Percentiles rank a stretch among this genome's conserved stretches.
phyloP scores from a whole-genome alignment of 2,797 vertebrate species.

The Pseudomugil gertrudae region DNA sequence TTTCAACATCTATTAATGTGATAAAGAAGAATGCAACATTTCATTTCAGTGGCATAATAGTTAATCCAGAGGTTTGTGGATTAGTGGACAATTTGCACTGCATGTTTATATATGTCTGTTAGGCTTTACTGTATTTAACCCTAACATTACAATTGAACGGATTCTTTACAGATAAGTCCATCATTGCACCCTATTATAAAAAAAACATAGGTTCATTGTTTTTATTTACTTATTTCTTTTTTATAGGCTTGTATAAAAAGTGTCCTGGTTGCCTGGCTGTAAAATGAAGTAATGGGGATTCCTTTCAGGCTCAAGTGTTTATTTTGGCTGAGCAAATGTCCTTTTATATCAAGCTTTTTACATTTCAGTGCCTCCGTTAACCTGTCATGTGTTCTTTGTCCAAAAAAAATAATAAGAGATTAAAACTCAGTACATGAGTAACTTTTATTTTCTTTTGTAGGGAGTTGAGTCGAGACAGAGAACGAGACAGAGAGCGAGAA shows the following conservation, averaged over 20 bases:
- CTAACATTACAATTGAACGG: no score
- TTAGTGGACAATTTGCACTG: no score
- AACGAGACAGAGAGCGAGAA: constrained; percentile 86
- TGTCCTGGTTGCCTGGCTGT: no score
- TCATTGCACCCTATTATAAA: no score
- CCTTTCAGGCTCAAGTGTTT: no score
- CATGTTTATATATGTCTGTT: background rate
- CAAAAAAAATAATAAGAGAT: background rate
- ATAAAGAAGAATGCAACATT: background rate
- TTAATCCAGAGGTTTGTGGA: background rate
- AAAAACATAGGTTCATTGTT: no score
- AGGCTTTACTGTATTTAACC: no score
- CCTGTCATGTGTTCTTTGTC: background rate
- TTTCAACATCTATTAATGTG: background rate
- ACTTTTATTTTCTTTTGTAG: constrained; percentile 56
- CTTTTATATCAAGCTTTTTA: background rate
- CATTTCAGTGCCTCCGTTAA: background rate
- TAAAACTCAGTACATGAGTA: background rate
- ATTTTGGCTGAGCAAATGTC: background rate
- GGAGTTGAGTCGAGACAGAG: constrained; percentile 90
- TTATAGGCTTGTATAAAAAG: no score
- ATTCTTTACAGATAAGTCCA: no score
- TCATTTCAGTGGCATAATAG: background rate
- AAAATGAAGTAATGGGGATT: background rate
- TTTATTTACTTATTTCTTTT: no score